phyloP scores from a whole-genome alignment of 1,140 invertebrate genomes.

The Mamestra configurata region DNA sequence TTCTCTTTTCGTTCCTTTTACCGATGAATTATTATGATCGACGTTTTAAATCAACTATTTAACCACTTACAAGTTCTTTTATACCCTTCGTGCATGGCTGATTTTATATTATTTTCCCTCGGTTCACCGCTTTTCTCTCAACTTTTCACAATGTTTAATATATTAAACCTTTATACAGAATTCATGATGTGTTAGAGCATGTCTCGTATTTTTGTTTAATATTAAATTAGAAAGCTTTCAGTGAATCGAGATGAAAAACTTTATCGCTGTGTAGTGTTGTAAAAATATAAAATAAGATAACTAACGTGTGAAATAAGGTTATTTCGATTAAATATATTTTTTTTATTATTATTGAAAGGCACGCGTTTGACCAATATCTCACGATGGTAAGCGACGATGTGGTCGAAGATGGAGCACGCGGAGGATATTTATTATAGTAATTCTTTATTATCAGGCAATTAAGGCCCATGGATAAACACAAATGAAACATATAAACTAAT shows the following conservation, averaged over 20 bases:
- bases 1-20: not conserved
- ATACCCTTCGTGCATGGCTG: not conserved
- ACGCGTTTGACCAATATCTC: no score
- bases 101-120: not conserved
- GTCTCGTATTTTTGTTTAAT: not conserved
- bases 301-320: not conserved
- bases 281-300: not conserved
- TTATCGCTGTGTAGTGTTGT: not conserved
- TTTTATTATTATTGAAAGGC: no score
- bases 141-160: not conserved
- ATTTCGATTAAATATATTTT: no score
- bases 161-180: conserved; percentile 16
- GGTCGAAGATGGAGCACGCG: no score
- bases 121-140: not conserved
- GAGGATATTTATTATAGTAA: no score
- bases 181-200: not conserved
- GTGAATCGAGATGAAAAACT: not conserved
- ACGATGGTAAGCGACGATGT: no score
- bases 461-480: no score
- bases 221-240: not conserved
- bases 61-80: not conserved
- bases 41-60: conserved; percentile 3
- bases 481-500: no score
- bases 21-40: not conserved
- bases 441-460: no score